Conservation (phyloP, 2,888 invertebrate species). For the Lypha dubia region DNA sequence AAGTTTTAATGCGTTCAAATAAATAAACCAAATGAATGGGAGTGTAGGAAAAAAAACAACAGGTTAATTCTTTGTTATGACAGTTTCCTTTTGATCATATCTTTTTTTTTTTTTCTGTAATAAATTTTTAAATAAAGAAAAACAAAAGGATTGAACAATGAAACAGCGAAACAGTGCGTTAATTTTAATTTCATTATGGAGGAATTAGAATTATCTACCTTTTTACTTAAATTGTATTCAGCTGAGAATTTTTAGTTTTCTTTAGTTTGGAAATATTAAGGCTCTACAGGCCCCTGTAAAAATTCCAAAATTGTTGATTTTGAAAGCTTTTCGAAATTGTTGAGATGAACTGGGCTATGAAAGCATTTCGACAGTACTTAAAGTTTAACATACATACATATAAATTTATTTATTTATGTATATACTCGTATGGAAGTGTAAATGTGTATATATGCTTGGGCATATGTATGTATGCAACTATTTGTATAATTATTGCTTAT, state of each 20-base stretch:
- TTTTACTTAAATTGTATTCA: background rate
- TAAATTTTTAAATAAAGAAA: slow-evolving; percentile 22
- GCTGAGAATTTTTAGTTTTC: too few relatives aligned
- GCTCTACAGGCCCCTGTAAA: too few relatives aligned
- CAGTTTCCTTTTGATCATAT: slow-evolving; percentile 25
- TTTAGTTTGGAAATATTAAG: too few relatives aligned
- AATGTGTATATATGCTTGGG: too few relatives aligned
- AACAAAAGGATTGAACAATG: slow-evolving; percentile 2
- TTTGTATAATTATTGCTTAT: slow-evolving; percentile 5
- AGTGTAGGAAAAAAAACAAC: background rate
- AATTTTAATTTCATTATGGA: background rate
- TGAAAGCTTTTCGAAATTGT: too few relatives aligned
- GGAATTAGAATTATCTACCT: background rate
- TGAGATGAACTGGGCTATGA: too few relatives aligned
- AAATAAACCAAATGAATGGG: slow-evolving; percentile 27
- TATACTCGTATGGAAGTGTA: too few relatives aligned
- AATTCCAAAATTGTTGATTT: too few relatives aligned
- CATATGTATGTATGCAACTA: too few relatives aligned
- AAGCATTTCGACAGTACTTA: too few relatives aligned
- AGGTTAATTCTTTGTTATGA: slow-evolving; percentile 43
- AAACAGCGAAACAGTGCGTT: background rate
- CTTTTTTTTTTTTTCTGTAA: background rate
- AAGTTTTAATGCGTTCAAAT: slow-evolving; percentile 54
- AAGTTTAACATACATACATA: too few relatives aligned
- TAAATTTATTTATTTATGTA: too few relatives aligned